phyloP scores from a whole-genome alignment of 1,140 invertebrate genomes.

The Gonatopus flavifemur region DNA sequence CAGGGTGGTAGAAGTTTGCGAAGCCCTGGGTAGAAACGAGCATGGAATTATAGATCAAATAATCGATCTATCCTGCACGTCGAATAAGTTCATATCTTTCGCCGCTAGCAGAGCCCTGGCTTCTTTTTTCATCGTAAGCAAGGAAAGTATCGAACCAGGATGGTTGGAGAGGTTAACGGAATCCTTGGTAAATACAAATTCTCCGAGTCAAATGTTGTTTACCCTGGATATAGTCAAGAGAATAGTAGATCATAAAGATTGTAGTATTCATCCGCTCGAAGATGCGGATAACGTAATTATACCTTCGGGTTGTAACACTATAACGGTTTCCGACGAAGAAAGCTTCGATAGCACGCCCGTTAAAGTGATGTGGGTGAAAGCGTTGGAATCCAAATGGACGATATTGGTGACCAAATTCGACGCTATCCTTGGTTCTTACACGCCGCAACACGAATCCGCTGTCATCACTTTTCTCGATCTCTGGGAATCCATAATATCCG shows the following conservation, averaged over 20 bases:
- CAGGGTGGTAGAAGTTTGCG: slow-evolving; percentile 75
- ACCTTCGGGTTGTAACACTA: slow-evolving; percentile 62
- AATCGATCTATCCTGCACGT: slow-evolving; percentile 73
- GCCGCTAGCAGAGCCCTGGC: slow-evolving; percentile 76
- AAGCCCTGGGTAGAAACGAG: slow-evolving; percentile 77
- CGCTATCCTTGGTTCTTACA: slow-evolving; percentile 55
- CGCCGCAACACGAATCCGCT: slow-evolving; percentile 54
- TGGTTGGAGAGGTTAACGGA: slow-evolving; percentile 71
- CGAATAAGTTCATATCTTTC: slow-evolving; percentile 79
- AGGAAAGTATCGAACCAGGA: slow-evolving; percentile 74
- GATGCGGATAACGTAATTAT: slow-evolving; percentile 54
- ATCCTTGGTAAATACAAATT: slow-evolving; percentile 52
- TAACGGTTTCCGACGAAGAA: slow-evolving; percentile 74
- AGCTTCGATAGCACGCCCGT: slow-evolving; percentile 78
- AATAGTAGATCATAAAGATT: slow-evolving; percentile 85
- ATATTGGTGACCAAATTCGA: slow-evolving; percentile 67
- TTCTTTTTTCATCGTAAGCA: slow-evolving; percentile 80
- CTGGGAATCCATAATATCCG: slow-evolving; percentile 89
- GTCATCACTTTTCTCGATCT: slow-evolving; percentile 80
- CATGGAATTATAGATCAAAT: slow-evolving; percentile 82
- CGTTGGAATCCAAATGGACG: slow-evolving; percentile 80
- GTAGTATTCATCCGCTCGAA: slow-evolving; percentile 78
- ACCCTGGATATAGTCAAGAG: slow-evolving; percentile 81
- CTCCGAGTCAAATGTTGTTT: slow-evolving; percentile 68
- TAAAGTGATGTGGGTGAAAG: slow-evolving; percentile 82